Evolutionary conservation across 2,113 vertebrate species (phyloP), one percentile per base, ranked within the genome.

Genomic region (Calypte anna): DNA sequence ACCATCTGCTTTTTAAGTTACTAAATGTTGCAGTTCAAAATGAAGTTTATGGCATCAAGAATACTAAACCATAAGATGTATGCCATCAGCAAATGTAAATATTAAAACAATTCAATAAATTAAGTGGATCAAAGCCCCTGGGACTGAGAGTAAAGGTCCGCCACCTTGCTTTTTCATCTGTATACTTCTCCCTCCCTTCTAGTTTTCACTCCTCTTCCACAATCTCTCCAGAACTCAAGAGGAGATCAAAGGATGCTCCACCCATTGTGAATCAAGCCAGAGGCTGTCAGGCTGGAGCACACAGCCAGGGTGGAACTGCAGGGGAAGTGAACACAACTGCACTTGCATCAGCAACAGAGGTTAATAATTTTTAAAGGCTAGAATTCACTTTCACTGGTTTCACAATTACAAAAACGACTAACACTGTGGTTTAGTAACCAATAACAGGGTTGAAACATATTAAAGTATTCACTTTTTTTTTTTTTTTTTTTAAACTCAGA

Each of bases 191-290:
- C 53, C 66, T 88, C 96, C 82, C 88, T 86, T 95, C 93, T 80
- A 66, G 93, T 96, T 95, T 73, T 40, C 44, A 38, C 57, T 97
- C 76, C 77, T 90, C 92, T 96, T 94, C 78, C 33, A 96, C 90
- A 87, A 90, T 66, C 76, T 97, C 96, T 91, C 94, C 95, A 96
- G 86, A 97, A 95, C 84, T 93, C 87, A 92, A 88, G 55, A 91
- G 79, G 24, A 96, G 93, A 96, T 97, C 96, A 97, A 97, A 97
- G 90, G 91, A 93, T 72, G 93, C 50, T 90, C 84, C 68, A 94
- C 40, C 70, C 80, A 85, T 82, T 93, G 67, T 87, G 96, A 97
- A 96, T 94, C 94, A 94, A 90, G 57, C 57, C 51, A 87, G 79
- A 93, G 89, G 90, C 54, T 93, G 89, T 79, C 74, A 94, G 69